A percentile compares a stretch with the other conserved stretches of the same genome.
These are phyloP conservation scores for Calidris pugnax DNA, from an alignment of 2,113 vertebrate species.

Conservation along the genomic window DNA sequence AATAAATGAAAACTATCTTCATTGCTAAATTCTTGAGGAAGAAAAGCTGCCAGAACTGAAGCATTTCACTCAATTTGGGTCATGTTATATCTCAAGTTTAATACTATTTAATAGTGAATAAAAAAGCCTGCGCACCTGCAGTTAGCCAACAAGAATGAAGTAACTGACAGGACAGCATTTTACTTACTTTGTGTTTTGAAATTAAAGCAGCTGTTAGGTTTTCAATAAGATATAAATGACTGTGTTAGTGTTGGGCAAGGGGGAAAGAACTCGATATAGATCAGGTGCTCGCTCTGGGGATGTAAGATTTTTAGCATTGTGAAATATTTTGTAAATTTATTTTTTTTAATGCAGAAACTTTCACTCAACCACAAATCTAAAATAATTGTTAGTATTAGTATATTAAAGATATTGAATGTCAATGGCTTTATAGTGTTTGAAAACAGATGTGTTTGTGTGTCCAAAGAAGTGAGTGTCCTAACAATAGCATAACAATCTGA, in stretches of 20 bases:
- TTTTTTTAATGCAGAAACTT: not conserved
- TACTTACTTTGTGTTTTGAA: slow-evolving; percentile 1
- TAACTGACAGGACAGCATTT: not conserved
- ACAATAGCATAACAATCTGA: not conserved
- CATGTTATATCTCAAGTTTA: not conserved
- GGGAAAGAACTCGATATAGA: not conserved
- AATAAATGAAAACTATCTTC: not conserved
- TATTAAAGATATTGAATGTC: not conserved
- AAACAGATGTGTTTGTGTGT: not conserved
- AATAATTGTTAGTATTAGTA: not conserved
- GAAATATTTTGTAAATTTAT: not conserved
- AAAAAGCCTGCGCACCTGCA: not conserved
- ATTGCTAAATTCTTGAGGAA: not conserved
- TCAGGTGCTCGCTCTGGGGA: not conserved
- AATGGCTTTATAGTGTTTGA: not conserved
- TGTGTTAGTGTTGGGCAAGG: not conserved
- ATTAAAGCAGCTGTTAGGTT: not conserved
- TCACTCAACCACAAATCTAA: not conserved
- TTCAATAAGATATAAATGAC: not conserved
- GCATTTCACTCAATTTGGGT: not conserved
- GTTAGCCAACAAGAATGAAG: not conserved
- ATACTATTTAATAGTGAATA: not conserved
- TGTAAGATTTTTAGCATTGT: not conserved
- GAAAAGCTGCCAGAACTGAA: not conserved
- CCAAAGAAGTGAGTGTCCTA: not conserved